Conservation (phyloP, 2,797 vertebrate genomes). For the Enteromius afrohamiltoni region DNA sequence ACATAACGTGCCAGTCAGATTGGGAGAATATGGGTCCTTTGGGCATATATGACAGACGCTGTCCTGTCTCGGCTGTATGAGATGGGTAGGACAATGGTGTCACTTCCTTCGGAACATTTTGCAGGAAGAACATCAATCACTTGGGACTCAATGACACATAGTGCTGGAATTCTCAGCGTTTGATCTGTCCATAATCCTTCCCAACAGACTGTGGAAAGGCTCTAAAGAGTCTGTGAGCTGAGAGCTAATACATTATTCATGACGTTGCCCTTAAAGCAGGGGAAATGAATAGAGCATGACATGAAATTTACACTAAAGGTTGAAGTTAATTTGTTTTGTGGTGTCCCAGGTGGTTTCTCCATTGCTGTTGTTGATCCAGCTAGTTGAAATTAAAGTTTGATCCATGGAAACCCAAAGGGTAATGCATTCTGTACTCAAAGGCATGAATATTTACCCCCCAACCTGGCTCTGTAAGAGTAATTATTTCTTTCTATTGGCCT, state of each 20-base stretch:
- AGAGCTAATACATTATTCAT: conserved; percentile 33
- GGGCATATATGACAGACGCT: neutral
- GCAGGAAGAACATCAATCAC: conserved; percentile 39
- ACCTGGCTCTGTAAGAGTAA: conserved; percentile 6
- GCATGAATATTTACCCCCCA: conserved; percentile 33
- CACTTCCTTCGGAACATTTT: conserved; percentile 35
- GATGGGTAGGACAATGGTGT: conserved; percentile 33
- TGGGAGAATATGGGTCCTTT: neutral
- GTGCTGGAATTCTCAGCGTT: conserved; percentile 6
- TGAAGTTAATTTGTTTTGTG: conserved; percentile 37
- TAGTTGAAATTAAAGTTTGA: conserved; percentile 36
- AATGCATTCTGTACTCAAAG: conserved; percentile 27
- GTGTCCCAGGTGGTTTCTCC: conserved; percentile 4
- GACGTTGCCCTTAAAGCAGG: neutral
- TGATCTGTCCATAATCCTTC: conserved; percentile 33
- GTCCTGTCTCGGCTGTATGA: conserved; percentile 14
- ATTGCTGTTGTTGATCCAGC: conserved; percentile 17
- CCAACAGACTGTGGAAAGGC: conserved; percentile 27
- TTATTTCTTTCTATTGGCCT: conserved; percentile 36
- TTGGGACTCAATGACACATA: conserved; percentile 28
- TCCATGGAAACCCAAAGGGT: conserved; percentile 26
- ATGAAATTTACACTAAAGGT: conserved; percentile 37
- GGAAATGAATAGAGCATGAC: conserved; percentile 27
- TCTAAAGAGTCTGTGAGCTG: neutral
- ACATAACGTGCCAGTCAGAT: conserved; percentile 13